Evolutionary conservation across 2,888 invertebrate genomes (phyloP), one percentile per base, ranked within the genome.

Genomic region (Lasioglossum zephyrum): DNA sequence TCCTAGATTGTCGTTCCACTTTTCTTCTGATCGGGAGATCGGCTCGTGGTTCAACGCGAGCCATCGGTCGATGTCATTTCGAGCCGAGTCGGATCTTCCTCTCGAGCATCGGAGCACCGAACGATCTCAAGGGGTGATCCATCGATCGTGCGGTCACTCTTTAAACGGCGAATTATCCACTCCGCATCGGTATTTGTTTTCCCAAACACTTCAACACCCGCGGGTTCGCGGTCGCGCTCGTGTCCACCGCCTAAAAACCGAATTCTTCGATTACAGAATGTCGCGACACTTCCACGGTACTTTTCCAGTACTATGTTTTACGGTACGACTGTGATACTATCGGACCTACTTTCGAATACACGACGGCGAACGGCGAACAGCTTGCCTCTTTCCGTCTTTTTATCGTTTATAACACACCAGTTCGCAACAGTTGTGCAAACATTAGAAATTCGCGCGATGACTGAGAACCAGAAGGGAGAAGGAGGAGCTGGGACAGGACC

Each of bases 141-240:
- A 18, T 13, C 16, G 36, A 70, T 31, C 16, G 26, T 39, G 26
- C 31, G 13, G n/a, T 26, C 77, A 69, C 84, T 69, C 8, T 8
- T 8, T 18, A 16, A 31, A 47, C 53, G 18, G 63, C 44, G 3
- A 26, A 5, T 47, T 1, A n/a, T 47, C 11, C 44, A 31, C 44
- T 16, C n/a, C 39, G 36, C n/a, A 26, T 47, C 36, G 47, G 9
- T n/a, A 22, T 63, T 76, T 26, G 9, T 49, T 31, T 13, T 39
- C n/a, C 31, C n/a, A 26, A 11, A 39, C 85, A 84, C 73, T 41
- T 39, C 22, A 18, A 22, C 84, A 84, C 74, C 49, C 84, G 70
- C 74, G 60, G 22, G 44, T 60, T 57, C 49, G n/a, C 73, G 11
- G 0, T 70, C 41, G 4, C 41, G 36, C 66, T 39, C 22, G 1